These are phyloP conservation scores for Cassiopea xamachana DNA, from an alignment of 30 jellyfish, hydroid and myxozoan genomes.

Conservation along the genomic window DNA sequence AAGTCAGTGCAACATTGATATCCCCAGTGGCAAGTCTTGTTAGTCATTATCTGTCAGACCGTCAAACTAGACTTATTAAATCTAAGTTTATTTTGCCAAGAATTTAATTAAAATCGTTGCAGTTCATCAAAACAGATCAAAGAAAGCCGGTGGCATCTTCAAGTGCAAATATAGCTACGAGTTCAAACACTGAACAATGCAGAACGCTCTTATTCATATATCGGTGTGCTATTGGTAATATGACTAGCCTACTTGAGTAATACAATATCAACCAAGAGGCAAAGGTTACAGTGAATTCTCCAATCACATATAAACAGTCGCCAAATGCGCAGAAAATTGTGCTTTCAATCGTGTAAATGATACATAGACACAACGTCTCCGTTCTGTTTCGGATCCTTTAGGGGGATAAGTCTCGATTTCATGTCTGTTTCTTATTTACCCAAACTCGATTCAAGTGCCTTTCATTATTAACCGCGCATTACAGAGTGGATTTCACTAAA, in stretches of 20 bases:
- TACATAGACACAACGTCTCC: constrained; percentile 6
- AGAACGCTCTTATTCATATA: constrained; percentile 14
- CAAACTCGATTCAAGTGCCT: constrained; percentile 59
- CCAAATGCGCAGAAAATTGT: constrained; percentile 37
- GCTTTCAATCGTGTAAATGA: constrained; percentile 45
- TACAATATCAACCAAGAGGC: constrained; percentile 47
- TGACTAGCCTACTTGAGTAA: constrained; percentile 40
- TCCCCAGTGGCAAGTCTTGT: constrained; percentile 21
- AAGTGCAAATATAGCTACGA: constrained; percentile 51
- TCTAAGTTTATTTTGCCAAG: constrained; percentile 79
- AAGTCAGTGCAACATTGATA: constrained; percentile 45
- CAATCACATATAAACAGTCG: constrained; percentile 55
- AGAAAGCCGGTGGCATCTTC: constrained; percentile 63
- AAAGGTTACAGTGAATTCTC: constrained; percentile 65
- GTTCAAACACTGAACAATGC: constrained; percentile 55
- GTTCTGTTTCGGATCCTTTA: constrained; percentile 49
- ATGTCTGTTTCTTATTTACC: constrained; percentile 51
- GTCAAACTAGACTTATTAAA: constrained; percentile 63
- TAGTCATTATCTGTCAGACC: constrained; percentile 23
- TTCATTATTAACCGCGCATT: constrained; percentile 58
- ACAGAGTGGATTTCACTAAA: constrained; percentile 49
- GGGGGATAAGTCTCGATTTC: constrained; percentile 59
- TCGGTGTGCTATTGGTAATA: constrained; percentile 72
- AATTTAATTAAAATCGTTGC: constrained; percentile 72
- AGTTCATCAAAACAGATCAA: constrained; percentile 75